These are phyloP conservation scores for Furcula furcula DNA, from an alignment of 2,888 invertebrate species.

Conservation along the genomic window DNA sequence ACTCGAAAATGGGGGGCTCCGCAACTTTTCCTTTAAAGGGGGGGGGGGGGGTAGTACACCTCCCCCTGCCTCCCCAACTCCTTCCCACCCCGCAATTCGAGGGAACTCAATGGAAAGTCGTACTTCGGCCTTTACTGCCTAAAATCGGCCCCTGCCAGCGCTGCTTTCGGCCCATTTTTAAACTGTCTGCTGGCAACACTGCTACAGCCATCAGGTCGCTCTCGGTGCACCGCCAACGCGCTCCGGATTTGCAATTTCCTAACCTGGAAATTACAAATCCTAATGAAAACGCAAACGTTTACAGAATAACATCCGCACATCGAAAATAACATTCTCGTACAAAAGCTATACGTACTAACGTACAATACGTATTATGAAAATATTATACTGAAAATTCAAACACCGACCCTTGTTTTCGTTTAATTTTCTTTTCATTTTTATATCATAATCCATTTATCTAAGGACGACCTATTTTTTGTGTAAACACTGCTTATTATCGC, in stretches of 20 bases:
- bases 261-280: constrained; percentile 61
- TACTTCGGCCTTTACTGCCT: no score
- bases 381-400: not conserved
- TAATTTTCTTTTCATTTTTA: constrained; percentile 7
- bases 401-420: constrained; percentile 6
- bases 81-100: no score
- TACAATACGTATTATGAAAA: not conserved
- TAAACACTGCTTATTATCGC: constrained; percentile 1
- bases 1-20: no score
- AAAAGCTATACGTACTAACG: not conserved
- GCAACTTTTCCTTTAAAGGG: no score
- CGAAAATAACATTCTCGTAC: constrained; percentile 28
- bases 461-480: not conserved
- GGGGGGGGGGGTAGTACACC: no score
- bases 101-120: no score
- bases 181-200: no score
- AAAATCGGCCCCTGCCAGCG: no score
- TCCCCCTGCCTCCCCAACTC: no score
- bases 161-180: no score
- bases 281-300: constrained; percentile 57
- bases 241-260: constrained; percentile 55
- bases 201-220: no score
- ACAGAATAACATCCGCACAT: constrained; percentile 36
- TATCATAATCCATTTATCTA: not conserved
- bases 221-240: constrained; percentile 37